Conservation (phyloP, 2,888 invertebrate genomes). For the Blastobasis adustella region DNA sequence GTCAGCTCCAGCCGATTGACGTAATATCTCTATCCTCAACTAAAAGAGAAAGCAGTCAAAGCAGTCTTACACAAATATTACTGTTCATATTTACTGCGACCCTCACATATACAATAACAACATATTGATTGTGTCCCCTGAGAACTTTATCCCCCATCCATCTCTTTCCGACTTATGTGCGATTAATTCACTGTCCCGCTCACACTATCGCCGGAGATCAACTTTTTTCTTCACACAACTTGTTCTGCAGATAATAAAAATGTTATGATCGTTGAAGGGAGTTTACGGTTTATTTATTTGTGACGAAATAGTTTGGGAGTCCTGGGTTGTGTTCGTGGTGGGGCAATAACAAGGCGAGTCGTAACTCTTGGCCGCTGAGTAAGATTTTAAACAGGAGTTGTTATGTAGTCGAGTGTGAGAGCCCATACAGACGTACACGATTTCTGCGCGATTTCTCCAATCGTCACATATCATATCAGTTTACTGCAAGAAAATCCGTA, state of each 20-base stretch:
- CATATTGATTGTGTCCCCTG: constrained; percentile 23
- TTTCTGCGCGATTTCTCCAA: no score
- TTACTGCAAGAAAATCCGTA: no score
- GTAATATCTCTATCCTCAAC: no score
- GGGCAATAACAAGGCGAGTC: not conserved
- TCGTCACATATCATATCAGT: no score
- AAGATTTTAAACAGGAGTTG: no score
- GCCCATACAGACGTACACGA: no score
- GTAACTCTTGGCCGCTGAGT: no score
- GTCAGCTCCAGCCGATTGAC: no score
- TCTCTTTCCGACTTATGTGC: constrained; percentile 6
- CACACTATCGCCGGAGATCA: not conserved
- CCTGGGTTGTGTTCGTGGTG: constrained; percentile 18
- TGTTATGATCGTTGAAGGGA: constrained; percentile 53
- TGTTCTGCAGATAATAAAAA: constrained; percentile 50
- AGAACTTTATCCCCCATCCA: constrained; percentile 8
- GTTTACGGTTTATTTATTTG: constrained; percentile 63
- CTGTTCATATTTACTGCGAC: not conserved
- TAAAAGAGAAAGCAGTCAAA: no score
- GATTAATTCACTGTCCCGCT: not conserved
- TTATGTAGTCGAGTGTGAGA: no score
- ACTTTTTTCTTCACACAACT: constrained; percentile 6
- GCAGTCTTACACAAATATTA: not conserved
- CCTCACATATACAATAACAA: constrained; percentile 15
- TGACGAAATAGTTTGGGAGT: constrained; percentile 36